These are phyloP conservation scores for Aurelia aurita DNA, from an alignment of 30 jellyfish, hydroid and myxozoan species.

Conservation along the genomic window DNA sequence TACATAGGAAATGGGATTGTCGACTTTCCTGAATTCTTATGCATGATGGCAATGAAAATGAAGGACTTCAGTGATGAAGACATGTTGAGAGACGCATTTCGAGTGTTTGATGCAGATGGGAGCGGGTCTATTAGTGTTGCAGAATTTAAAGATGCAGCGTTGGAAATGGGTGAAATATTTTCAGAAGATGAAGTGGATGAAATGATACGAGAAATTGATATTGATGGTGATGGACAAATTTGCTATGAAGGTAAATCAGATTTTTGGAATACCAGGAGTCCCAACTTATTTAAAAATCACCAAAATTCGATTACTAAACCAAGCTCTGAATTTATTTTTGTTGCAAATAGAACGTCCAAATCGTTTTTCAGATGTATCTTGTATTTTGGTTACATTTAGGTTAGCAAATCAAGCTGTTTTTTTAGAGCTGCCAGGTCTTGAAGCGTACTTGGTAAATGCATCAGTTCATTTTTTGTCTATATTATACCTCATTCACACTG, in stretches of 20 bases:
- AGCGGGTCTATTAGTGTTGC: slow-evolving; percentile 83
- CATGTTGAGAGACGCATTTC: slow-evolving; percentile 81
- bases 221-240: slow-evolving; percentile 89
- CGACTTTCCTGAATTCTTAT: slow-evolving; percentile 81
- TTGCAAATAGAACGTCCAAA: too few species aligned
- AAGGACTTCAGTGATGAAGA: slow-evolving; percentile 70
- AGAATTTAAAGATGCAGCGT: slow-evolving; percentile 79
- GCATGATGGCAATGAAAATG: slow-evolving; percentile 84
- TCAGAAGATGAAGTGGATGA: slow-evolving; percentile 90
- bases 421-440: too few species aligned
- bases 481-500: too few species aligned
- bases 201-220: slow-evolving; percentile 81
- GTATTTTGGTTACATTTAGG: too few species aligned
- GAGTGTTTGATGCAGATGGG: slow-evolving; percentile 88
- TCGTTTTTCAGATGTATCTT: too few species aligned
- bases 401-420: too few species aligned
- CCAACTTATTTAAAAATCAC: too few species aligned
- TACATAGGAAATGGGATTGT: slow-evolving; percentile 72
- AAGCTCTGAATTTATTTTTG: too few species aligned
- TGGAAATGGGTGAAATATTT: slow-evolving; percentile 82
- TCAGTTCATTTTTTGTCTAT: too few species aligned
- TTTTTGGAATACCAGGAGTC: neutral
- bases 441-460: too few species aligned
- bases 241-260: slow-evolving; percentile 65
- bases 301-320: too few species aligned